phyloP scores from a whole-genome alignment of 2,797 vertebrate species.

The Hydrophis major region DNA sequence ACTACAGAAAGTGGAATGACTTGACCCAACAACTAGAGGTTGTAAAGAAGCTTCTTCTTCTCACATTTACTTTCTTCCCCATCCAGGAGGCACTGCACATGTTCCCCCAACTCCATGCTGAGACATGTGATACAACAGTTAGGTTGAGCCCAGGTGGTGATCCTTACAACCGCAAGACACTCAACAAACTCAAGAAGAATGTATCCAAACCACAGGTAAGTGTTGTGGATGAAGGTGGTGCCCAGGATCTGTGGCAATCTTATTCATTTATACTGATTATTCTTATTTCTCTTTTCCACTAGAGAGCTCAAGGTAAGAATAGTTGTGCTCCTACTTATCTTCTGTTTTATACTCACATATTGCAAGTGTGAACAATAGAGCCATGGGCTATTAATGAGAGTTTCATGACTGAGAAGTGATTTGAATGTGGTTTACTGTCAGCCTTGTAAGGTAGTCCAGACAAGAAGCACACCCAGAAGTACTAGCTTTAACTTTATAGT shows the following conservation, averaged over 20 bases:
- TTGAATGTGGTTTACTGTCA: neutral
- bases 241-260: neutral
- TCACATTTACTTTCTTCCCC: neutral
- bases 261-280: neutral
- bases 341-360: neutral
- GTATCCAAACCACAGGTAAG: conserved; percentile 87
- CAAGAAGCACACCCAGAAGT: neutral
- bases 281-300: neutral
- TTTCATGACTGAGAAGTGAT: too few relatives aligned
- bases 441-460: neutral
- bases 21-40: neutral
- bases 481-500: too few relatives aligned
- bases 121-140: conserved; percentile 76
- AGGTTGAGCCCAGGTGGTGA: conserved; percentile 84
- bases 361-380: neutral
- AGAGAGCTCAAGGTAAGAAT: neutral
- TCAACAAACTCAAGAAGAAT: conserved; percentile 89
- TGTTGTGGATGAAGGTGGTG: too few relatives aligned
- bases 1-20: neutral
- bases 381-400: too few relatives aligned
- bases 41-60: neutral
- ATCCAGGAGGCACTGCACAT: conserved; percentile 84
- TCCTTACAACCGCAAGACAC: conserved; percentile 91
- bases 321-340: neutral
- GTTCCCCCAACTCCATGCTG: conserved; percentile 85